A percentile compares a stretch with the other conserved stretches of the same genome.
phyloP scores from a whole-genome alignment of 2,797 vertebrate species.

The Myioborus miniatus region DNA sequence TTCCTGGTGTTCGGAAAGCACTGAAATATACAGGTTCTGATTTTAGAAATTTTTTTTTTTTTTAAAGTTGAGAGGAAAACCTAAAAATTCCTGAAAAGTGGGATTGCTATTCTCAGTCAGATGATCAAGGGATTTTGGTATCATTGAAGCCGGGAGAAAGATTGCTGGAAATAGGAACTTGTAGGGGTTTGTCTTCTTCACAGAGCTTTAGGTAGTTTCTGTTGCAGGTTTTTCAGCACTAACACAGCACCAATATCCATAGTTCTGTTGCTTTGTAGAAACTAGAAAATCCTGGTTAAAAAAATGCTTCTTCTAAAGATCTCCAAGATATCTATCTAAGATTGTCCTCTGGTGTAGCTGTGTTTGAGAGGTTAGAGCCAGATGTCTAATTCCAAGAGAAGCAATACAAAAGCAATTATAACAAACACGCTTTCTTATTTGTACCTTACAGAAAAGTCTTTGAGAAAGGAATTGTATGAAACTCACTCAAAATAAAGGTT shows the following conservation, averaged over 20 bases:
- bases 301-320: background rate
- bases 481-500: background rate
- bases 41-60: too few relatives aligned
- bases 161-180: background rate
- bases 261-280: background rate
- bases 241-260: rapidly evolving
- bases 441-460: background rate
- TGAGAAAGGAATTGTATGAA: background rate
- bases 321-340: background rate
- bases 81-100: background rate
- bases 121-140: rapidly evolving
- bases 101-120: background rate
- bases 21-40: rapidly evolving
- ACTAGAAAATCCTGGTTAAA: background rate
- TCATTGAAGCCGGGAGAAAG: background rate
- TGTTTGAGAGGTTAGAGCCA: background rate
- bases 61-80: background rate
- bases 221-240: background rate
- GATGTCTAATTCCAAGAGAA: background rate
- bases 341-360: background rate
- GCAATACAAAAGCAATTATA: background rate
- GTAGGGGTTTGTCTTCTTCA: background rate
- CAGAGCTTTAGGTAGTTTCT: background rate
- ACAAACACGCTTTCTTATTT: background rate
- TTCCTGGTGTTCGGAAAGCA: background rate